Evolutionary conservation across 2,797 vertebrate genomes (phyloP).

Genomic region (Pteropus rufus): DNA sequence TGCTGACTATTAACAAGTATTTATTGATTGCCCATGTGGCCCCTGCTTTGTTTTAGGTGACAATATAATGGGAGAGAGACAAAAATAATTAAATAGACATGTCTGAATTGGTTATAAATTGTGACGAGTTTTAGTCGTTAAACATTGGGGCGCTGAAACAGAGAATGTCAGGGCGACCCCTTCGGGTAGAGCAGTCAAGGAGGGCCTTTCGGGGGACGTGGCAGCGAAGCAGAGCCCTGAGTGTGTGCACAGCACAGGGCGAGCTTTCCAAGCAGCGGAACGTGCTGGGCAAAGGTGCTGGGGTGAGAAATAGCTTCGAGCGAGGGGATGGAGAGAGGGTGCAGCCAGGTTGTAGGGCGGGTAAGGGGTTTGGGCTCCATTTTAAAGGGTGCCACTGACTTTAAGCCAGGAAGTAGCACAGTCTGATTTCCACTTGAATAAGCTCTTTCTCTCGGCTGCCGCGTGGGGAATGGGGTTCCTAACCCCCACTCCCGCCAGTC

Average conservation of each 20-base stretch:
- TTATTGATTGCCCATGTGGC: background rate
- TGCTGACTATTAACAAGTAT: background rate
- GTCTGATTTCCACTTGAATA: background rate
- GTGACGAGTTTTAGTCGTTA: background rate
- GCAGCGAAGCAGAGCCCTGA: background rate
- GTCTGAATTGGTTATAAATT: background rate
- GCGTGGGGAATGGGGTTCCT: fast-evolving
- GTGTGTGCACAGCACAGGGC: background rate
- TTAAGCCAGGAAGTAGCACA: background rate
- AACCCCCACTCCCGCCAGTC: background rate
- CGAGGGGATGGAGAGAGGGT: too few relatives aligned
- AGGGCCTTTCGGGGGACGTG: background rate
- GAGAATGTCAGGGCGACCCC: background rate
- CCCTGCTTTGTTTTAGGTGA: background rate
- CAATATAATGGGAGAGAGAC: background rate
- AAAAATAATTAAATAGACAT: background rate
- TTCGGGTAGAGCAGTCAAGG: background rate
- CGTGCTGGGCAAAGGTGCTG: background rate
- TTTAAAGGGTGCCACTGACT: background rate
- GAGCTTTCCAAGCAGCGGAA: background rate
- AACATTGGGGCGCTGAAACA: too few relatives aligned
- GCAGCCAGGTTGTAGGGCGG: background rate
- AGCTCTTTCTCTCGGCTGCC: background rate
- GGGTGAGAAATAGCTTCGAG: background rate
- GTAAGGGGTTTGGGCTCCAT: background rate